These are phyloP conservation scores for Linnaemya tessellans DNA, from an alignment of 2,888 invertebrate genomes.

Conservation along the genomic window DNA sequence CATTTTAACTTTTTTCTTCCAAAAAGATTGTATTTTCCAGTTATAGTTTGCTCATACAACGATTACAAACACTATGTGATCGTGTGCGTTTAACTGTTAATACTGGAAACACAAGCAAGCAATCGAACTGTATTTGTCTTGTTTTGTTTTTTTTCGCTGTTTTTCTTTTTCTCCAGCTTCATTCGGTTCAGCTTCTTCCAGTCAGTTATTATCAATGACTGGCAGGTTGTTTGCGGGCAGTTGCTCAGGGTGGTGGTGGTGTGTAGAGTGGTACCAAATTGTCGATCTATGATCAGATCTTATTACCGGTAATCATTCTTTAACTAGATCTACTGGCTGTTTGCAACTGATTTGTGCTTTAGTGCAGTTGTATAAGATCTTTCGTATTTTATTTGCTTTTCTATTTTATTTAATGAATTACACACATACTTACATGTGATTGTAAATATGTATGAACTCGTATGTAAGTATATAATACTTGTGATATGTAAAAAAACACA, in stretches of 20 bases:
- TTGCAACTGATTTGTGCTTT: neutral
- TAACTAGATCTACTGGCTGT: slow-evolving; percentile 47
- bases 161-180: slow-evolving; percentile 17
- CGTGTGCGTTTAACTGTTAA: slow-evolving; percentile 50
- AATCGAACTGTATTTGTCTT: slow-evolving; percentile 52
- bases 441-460: no score
- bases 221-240: slow-evolving; percentile 1
- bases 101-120: slow-evolving; percentile 45
- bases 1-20: slow-evolving; percentile 25
- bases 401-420: slow-evolving; percentile 6
- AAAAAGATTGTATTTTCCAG: slow-evolving; percentile 42
- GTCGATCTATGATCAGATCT: slow-evolving; percentile 45
- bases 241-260: slow-evolving; percentile 17
- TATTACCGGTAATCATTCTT: slow-evolving; percentile 47
- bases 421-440: slow-evolving; percentile 31
- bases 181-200: slow-evolving; percentile 11
- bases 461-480: no score
- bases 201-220: slow-evolving; percentile 35
- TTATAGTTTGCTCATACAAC: slow-evolving; percentile 11
- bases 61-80: slow-evolving; percentile 14
- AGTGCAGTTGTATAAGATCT: neutral
- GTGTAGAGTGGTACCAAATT: slow-evolving; percentile 38
- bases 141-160: slow-evolving; percentile 25
- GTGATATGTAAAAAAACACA: neutral
- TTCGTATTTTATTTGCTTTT: slow-evolving; percentile 10